Base-by-base conservation (phyloP, 2,888 invertebrate genomes). In the Luperina testacea region DNA sequence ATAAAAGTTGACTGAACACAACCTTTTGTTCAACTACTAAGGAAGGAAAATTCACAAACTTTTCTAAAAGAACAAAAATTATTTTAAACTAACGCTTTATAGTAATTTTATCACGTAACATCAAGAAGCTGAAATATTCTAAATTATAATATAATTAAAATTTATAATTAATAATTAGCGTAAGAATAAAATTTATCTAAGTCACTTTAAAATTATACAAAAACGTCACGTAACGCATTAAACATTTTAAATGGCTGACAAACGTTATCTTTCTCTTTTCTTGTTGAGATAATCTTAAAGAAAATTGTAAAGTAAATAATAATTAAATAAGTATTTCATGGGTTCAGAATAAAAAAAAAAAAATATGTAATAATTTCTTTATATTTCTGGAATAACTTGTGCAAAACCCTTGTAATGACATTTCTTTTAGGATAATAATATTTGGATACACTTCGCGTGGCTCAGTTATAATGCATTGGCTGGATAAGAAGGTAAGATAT, bases 71-170 rank as follows among this genome's bases (percentile, higher is more conserved):
- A 80, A 85, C 82, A 86, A 72, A 64, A 74, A 82, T 77, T 78
- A 81, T 89, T 88, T 87, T 87, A 92, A 93, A 91, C 89, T 91
- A 93, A 94, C 95, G 95, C 95, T 95, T 96, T 95, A 95, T 94
- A 93, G 93, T 94, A 90, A 91, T 91, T 86, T 92, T 93, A 95
- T 93, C 93, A 94, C 88, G 88, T 92, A 88, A 91, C 89, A 91
- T 91, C 90, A 89, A 91, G 88, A 92, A 89, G 92, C 91, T 92
- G 90, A 95, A 94, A 95, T 94, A 95, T 96, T 96, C 96, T 96
- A 96, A 96, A 96, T 95, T 96, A 96, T 92, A 90, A 91, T 94
- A 93, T 78, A 94, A 92, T 84, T 88, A 83, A 83, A 81, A 89
- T 90, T 84, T 88, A 88, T 89, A 73, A 75, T 77, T 80, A 83